phyloP scores from a whole-genome alignment of 2,113 vertebrate species.

The Corythornis vintsioides region DNA sequence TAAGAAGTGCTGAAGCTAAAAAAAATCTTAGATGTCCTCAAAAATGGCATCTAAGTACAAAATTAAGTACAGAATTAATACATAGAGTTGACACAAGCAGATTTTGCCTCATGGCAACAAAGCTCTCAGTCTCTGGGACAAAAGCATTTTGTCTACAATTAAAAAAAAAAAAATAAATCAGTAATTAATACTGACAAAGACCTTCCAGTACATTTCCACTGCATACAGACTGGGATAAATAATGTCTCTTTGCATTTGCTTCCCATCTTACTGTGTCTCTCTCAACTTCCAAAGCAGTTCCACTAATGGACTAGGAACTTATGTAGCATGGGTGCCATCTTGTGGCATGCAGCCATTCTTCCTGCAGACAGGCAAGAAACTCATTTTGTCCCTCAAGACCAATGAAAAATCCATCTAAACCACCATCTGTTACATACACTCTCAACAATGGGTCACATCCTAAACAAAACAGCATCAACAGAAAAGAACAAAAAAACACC shows the following conservation, averaged over 20 bases:
- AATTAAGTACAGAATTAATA: neutral
- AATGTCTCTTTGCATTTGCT: neutral
- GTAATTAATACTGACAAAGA: neutral
- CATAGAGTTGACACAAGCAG: neutral
- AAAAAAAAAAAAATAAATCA: neutral
- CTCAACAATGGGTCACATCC: neutral
- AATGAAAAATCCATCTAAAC: neutral
- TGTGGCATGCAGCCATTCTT: neutral
- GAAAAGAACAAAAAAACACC: neutral
- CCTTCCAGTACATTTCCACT: neutral
- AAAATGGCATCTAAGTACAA: neutral
- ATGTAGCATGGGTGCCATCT: slow-evolving; percentile 1
- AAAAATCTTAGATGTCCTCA: neutral
- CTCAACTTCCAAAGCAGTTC: neutral
- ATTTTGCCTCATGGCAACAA: neutral
- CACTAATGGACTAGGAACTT: neutral
- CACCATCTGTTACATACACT: neutral
- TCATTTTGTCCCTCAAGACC: neutral
- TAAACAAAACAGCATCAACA: neutral
- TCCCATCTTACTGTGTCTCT: accelerated
- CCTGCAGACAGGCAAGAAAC: neutral
- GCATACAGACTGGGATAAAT: neutral
- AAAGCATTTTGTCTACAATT: neutral
- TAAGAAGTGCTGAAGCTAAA: neutral
- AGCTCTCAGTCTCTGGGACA: neutral